phyloP scores from a whole-genome alignment of 2,113 vertebrate genomes.

The Lophura nycthemera region DNA sequence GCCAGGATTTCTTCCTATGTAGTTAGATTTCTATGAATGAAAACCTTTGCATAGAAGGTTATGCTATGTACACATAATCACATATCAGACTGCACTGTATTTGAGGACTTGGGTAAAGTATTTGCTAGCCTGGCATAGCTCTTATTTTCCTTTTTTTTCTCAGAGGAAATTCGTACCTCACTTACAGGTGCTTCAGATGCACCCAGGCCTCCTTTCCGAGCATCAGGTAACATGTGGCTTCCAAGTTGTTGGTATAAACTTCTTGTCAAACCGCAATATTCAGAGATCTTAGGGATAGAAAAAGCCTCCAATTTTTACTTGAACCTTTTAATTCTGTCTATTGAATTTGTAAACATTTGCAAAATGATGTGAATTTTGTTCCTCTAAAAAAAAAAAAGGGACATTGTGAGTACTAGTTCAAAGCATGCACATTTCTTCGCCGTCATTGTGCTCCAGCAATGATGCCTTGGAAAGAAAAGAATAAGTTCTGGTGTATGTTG shows the following conservation, averaged over 20 bases:
- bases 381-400: background rate
- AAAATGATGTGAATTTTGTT: background rate
- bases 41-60: background rate
- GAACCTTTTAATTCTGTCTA: background rate
- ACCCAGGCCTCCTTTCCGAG: background rate
- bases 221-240: background rate
- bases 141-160: background rate
- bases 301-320: background rate
- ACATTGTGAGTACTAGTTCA: background rate
- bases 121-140: background rate
- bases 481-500: rapidly evolving
- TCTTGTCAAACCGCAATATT: background rate
- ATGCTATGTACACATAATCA: background rate
- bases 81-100: background rate
- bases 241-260: background rate
- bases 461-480: background rate
- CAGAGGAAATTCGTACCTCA: background rate
- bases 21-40: background rate
- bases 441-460: background rate
- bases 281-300: background rate
- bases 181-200: background rate
- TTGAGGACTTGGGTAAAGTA: background rate
- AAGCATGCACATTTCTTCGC: background rate
- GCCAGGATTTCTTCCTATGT: background rate
- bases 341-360: background rate